These are phyloP conservation scores for Meriones unguiculatus DNA, from an alignment of 2,113 vertebrate genomes.

Conservation along the genomic window DNA sequence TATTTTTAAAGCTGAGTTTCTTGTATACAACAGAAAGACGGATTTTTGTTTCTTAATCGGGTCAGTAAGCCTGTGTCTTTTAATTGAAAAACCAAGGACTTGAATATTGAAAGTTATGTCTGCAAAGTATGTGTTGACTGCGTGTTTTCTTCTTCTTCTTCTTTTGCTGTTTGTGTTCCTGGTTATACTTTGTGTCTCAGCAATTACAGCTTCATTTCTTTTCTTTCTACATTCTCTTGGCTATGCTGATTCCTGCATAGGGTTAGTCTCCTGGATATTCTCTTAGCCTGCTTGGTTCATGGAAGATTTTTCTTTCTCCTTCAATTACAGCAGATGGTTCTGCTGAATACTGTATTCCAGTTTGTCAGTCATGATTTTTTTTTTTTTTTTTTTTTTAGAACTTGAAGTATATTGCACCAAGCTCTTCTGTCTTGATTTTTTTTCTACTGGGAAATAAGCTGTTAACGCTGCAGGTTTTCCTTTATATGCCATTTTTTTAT, in stretches of 20 bases:
- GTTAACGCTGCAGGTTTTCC: neutral
- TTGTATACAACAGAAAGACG: neutral
- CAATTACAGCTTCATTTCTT: neutral
- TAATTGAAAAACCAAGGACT: neutral
- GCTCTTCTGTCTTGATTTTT: neutral
- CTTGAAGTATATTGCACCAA: neutral
- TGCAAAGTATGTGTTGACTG: neutral
- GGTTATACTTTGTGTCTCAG: neutral
- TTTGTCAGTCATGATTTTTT: neutral
- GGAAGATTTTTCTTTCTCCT: neutral
- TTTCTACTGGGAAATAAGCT: neutral
- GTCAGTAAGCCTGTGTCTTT: neutral
- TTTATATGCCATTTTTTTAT: neutral
- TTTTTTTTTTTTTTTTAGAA: neutral
- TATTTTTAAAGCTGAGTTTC: neutral
- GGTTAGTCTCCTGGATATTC: neutral
- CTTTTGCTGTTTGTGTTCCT: neutral
- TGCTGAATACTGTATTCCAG: neutral
- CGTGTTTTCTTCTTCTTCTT: neutral
- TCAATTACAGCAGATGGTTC: neutral
- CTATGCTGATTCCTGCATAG: neutral
- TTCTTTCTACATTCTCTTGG: neutral
- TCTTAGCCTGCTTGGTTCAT: neutral
- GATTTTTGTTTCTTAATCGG: neutral
- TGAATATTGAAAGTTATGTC: neutral